Evolutionary conservation across 2,797 vertebrate species (phyloP).

Genomic region (Anas flavirostris): DNA sequence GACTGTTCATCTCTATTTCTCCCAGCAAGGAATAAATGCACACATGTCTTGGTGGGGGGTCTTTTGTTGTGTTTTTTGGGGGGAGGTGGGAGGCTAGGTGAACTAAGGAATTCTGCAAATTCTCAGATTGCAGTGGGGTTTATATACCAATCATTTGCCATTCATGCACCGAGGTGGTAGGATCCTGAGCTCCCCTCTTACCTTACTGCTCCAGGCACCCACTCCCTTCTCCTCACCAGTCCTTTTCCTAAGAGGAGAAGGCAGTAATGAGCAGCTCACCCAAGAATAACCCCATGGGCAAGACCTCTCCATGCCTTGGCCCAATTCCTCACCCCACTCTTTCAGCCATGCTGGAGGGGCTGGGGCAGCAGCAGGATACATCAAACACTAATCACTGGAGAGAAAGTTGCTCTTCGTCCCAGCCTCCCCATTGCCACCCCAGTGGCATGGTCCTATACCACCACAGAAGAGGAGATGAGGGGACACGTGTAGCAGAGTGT

Average conservation of each 20-base stretch:
- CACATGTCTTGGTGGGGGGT: not conserved
- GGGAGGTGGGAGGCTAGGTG: not conserved
- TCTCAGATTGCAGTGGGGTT: not conserved
- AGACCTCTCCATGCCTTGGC: not conserved
- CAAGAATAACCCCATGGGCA: no score
- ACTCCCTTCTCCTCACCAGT: rapidly evolving
- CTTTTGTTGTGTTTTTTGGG: not conserved
- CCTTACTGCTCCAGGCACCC: not conserved
- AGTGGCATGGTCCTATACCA: rapidly evolving
- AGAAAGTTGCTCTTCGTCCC: not conserved
- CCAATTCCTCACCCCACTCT: not conserved
- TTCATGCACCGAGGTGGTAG: not conserved
- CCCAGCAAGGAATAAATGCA: not conserved
- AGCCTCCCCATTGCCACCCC: not conserved
- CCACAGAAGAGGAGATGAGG: not conserved
- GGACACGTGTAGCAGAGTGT: not conserved
- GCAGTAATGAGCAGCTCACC: not conserved
- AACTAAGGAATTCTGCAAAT: not conserved
- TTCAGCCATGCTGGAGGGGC: not conserved
- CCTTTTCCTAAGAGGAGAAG: not conserved
- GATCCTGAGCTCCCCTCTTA: not conserved
- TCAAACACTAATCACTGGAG: not conserved
- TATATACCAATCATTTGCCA: not conserved
- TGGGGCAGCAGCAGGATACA: not conserved
- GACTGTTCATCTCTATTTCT: not conserved